A percentile compares a stretch with the other conserved stretches of the same genome.
phyloP scores from a whole-genome alignment of 2,888 invertebrate genomes.

The Tridacna crocea region DNA sequence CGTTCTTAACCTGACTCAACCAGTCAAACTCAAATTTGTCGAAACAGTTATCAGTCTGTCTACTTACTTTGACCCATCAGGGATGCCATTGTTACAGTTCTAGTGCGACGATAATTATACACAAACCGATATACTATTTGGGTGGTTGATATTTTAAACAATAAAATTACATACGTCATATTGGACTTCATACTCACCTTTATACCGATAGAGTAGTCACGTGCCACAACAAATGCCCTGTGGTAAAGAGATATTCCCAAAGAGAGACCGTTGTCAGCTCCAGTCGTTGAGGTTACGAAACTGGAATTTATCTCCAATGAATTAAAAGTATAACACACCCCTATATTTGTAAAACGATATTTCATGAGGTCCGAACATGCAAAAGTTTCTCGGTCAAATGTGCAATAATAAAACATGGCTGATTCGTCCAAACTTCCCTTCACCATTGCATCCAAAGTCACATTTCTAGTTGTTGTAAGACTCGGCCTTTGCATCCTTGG shows the following conservation, averaged over 20 bases:
- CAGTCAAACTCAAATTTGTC: too few relatives aligned
- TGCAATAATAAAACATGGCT: constrained; percentile 1
- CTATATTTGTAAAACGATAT: background rate
- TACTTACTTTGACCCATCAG: too few relatives aligned
- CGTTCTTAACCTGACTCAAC: too few relatives aligned
- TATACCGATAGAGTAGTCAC: constrained; percentile 6
- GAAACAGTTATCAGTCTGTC: too few relatives aligned
- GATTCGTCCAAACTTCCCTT: background rate
- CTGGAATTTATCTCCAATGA: background rate
- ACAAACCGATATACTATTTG: too few relatives aligned
- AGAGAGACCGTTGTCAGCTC: constrained; percentile 17
- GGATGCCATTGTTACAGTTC: too few relatives aligned
- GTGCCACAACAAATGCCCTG: background rate
- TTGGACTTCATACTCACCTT: constrained; percentile 10
- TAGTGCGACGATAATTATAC: too few relatives aligned
- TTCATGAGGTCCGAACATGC: background rate
- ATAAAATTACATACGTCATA: too few relatives aligned
- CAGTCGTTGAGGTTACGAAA: constrained; percentile 8
- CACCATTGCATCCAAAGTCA: background rate
- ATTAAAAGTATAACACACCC: constrained; percentile 29
- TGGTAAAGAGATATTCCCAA: constrained; percentile 7
- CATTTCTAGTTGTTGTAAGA: background rate
- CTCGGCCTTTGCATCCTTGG: background rate
- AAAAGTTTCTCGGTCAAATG: background rate
- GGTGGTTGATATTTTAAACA: too few relatives aligned